Evolutionary conservation across 2,797 vertebrate species (phyloP), one percentile per base, ranked within the genome.

Genomic region (Ctenosaura bakeri): DNA sequence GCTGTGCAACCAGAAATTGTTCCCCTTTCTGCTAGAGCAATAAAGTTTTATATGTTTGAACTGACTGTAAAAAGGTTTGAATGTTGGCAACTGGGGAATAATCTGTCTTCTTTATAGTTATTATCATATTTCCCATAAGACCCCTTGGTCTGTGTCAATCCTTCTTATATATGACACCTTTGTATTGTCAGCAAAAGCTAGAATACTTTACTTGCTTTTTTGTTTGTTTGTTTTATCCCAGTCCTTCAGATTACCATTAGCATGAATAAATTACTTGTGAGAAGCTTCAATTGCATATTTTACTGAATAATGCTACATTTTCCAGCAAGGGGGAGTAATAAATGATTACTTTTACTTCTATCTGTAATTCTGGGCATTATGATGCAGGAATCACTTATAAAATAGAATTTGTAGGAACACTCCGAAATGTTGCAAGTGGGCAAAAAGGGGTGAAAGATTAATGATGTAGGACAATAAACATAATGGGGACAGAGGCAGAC

Each of bases 31-130:
- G 98, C 98, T 98, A 98, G 98, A 98, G 97, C 98, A 98, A 98
- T 99, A 99, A 99, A 99, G 98, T 98, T 99, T 99, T 98, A 99
- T 98, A 98, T 98, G 98, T 98, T 98, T 98, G 98, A 98, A 98
- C 98, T 98, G 98, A 98, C 98, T 98, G 98, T 99, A 98, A 99
- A 99, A 98, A 98, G 97, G 97, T 98, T 98, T 98, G 97, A 97
- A 98, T 98, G 98, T 97, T 97, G 98, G 98, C 98, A 98, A 98
- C 98, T 97, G 97, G 98, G 98, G 98, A 98, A 98, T 98, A 98
- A 99, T 98, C 98, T 98, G 97, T 97, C 97, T 97, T 97, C 97
- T 98, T 99, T 99, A 99, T 98, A 98, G 98, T 98, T 97, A 98
- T 98, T 98, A 98, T 98, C 98, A 98, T 98, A 97, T 97, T 97